A percentile compares a stretch with the other conserved stretches of the same genome.
Evolutionary conservation across 1,140 invertebrate species (phyloP).

Genomic region (Hormaphis cornu): DNA sequence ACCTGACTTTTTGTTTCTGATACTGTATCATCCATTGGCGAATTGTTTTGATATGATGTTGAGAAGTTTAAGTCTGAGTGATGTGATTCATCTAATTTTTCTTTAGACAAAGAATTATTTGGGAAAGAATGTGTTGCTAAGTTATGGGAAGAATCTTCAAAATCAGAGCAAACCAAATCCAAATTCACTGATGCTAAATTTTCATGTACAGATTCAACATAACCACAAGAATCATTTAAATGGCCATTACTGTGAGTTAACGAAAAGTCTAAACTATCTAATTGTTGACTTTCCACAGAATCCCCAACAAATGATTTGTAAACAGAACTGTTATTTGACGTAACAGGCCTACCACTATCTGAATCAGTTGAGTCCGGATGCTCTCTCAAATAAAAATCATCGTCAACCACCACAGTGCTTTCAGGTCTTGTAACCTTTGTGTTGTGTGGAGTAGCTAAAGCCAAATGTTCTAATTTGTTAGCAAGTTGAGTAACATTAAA

Average conservation of each 20-base stretch:
- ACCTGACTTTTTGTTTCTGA: constrained; percentile 16
- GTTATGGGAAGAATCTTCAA: constrained; percentile 2
- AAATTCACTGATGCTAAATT: constrained; percentile 19
- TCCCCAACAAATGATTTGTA: constrained; percentile 20
- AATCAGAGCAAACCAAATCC: constrained; percentile 17
- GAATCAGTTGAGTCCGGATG: constrained; percentile 22
- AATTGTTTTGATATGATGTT: neutral
- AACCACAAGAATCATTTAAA: neutral
- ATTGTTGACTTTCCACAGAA: constrained; percentile 19
- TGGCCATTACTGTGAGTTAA: neutral
- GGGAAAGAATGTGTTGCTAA: neutral
- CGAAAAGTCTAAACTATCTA: constrained; percentile 12
- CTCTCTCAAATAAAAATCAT: constrained; percentile 18
- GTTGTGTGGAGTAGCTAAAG: constrained; percentile 23
- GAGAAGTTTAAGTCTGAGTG: neutral
- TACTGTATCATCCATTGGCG: constrained; percentile 8
- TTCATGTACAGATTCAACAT: constrained; percentile 16
- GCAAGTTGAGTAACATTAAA: constrained; percentile 19
- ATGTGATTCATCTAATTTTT: neutral
- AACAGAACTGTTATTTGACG: constrained; percentile 19
- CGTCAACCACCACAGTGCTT: neutral
- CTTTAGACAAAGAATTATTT: neutral
- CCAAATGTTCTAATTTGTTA: constrained; percentile 20
- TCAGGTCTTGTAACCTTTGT: neutral
- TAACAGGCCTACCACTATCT: constrained; percentile 16